These are phyloP conservation scores for Acromyrmex heyeri DNA, from an alignment of 1,140 invertebrate species.

Conservation along the genomic window DNA sequence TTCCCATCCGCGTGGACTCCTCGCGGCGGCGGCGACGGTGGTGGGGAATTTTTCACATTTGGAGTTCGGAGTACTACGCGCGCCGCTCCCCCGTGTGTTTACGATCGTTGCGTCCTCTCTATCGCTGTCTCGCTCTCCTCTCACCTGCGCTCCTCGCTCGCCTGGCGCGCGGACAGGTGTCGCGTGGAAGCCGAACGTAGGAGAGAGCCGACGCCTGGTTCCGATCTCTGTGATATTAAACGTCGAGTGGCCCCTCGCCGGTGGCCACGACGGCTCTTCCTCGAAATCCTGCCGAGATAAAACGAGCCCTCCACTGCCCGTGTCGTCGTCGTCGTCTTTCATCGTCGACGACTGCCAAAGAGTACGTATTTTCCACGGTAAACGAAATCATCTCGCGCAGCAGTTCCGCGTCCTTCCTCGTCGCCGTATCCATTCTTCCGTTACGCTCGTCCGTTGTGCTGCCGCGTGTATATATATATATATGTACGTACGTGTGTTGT, in stretches of 20 bases:
- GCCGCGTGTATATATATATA: not conserved
- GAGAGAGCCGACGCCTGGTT: conserved; percentile 68
- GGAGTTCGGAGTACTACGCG: conserved; percentile 55
- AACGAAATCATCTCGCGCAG: not conserved
- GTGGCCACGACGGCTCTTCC: conserved; percentile 10
- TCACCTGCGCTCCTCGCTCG: conserved; percentile 65
- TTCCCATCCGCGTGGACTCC: conserved; percentile 16
- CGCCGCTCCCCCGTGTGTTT: conserved; percentile 73
- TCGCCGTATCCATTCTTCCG: conserved; percentile 35
- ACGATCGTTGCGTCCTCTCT: conserved; percentile 76
- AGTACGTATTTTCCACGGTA: not conserved
- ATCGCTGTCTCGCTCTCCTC: conserved; percentile 71
- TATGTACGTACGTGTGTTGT: too few species aligned
- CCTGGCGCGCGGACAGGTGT: conserved; percentile 70
- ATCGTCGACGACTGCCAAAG: not conserved
- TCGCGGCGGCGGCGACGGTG: not conserved
- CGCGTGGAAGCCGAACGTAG: conserved; percentile 57
- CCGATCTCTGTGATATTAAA: conserved; percentile 64
- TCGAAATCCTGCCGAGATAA: conserved; percentile 67
- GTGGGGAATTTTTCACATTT: not conserved
- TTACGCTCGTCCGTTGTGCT: not conserved
- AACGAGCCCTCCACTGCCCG: conserved; percentile 67
- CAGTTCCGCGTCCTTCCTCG: conserved; percentile 4
- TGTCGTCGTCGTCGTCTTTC: not conserved
- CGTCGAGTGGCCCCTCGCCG: not conserved